Conservation (phyloP, 2,888 invertebrate species). For the Nemoura dubitans region DNA sequence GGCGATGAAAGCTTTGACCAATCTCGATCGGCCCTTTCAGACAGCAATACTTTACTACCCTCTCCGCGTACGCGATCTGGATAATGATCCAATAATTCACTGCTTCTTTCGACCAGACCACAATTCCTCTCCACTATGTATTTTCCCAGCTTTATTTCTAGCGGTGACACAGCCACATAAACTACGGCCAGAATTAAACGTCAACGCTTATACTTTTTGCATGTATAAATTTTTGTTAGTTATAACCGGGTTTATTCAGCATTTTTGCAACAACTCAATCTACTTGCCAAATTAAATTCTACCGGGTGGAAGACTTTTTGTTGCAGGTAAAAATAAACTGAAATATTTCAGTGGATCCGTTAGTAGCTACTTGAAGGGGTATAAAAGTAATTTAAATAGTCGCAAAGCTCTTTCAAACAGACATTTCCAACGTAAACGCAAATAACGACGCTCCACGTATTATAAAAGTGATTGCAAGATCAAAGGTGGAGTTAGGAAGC, state of each 20-base stretch:
- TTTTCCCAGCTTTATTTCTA: neutral
- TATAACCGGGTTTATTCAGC: neutral
- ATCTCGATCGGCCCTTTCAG: neutral
- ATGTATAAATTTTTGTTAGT: neutral
- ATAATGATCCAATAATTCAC: slow-evolving; percentile 12
- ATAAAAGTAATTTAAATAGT: slow-evolving; percentile 4
- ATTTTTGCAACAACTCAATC: neutral
- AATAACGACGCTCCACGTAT: neutral
- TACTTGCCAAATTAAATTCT: slow-evolving; percentile 1
- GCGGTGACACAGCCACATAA: neutral
- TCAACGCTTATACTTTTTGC: neutral
- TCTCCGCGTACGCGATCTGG: neutral
- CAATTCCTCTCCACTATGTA: neutral
- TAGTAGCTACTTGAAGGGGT: neutral
- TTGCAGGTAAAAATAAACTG: neutral
- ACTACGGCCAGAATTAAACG: neutral
- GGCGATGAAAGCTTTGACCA: slow-evolving; percentile 4
- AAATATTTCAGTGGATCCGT: neutral
- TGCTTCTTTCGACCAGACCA: neutral
- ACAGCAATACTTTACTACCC: neutral
- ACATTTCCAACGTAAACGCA: neutral
- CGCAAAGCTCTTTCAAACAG: neutral
- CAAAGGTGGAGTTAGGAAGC: neutral
- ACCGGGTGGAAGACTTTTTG: neutral
- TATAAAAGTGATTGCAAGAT: neutral